Evolutionary conservation across 1,140 invertebrate species (phyloP).

Genomic region (Coelopa frigida): DNA sequence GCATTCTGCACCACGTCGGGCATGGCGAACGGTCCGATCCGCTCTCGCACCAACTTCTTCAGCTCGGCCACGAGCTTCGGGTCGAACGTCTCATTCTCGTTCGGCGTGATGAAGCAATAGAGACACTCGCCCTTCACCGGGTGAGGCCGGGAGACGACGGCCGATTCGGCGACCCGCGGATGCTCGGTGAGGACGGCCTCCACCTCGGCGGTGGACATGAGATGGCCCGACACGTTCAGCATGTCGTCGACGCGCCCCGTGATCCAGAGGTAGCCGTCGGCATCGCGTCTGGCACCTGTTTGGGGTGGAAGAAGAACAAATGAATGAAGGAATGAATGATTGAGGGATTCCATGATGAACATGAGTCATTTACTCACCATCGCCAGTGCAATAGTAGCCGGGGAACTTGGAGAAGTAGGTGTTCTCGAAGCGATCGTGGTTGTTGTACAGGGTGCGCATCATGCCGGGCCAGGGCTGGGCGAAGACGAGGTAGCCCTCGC

Average conservation of each 20-base stretch:
- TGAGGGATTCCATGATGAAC: background rate
- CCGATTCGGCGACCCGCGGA: slow-evolving; percentile 78
- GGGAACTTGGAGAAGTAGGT: slow-evolving; percentile 95
- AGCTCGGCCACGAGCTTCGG: slow-evolving; percentile 65
- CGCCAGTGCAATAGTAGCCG: slow-evolving; percentile 95
- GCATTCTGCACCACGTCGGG: slow-evolving; percentile 92
- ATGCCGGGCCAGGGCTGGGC: slow-evolving; percentile 93
- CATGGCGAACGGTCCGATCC: slow-evolving; percentile 93
- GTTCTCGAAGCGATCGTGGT: slow-evolving; percentile 87
- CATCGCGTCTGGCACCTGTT: slow-evolving; percentile 77
- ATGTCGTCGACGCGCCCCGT: slow-evolving; percentile 97
- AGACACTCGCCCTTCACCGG: slow-evolving; percentile 91
- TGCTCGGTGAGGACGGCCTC: slow-evolving; percentile 87
- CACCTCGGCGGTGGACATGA: slow-evolving; percentile 94
- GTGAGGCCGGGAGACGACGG: slow-evolving; percentile 90
- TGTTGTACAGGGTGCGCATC: slow-evolving; percentile 87
- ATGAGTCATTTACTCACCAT: slow-evolving; percentile 62
- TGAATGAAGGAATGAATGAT: background rate
- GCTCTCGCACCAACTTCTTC: slow-evolving; percentile 76
- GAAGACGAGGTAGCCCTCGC: slow-evolving; percentile 92
- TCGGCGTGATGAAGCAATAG: slow-evolving; percentile 92
- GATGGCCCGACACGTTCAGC: slow-evolving; percentile 95
- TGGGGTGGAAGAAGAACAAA: slow-evolving; percentile 12
- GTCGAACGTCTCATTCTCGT: slow-evolving; percentile 64
- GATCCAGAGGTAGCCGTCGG: slow-evolving; percentile 94